A percentile compares a stretch with the other conserved stretches of the same genome.
Evolutionary conservation across 2,797 vertebrate genomes (phyloP).

Genomic region (Crypturellus tataupa): DNA sequence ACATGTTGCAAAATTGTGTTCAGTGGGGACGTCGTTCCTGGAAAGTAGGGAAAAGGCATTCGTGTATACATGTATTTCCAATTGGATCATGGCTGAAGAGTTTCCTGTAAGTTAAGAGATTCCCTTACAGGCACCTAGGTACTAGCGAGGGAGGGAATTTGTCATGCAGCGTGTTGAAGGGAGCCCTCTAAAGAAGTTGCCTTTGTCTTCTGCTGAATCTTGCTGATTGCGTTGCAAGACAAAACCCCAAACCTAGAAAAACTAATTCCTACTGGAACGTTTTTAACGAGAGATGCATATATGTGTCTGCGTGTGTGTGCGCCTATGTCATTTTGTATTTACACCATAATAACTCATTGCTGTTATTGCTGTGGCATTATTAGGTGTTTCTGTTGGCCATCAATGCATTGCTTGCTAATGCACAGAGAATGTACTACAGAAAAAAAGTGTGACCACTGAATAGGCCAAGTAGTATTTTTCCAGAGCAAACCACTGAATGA

Average conservation of each 20-base stretch:
- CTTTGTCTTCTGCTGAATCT: too few relatives aligned
- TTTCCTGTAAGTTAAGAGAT: not conserved
- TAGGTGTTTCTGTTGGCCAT: constrained; percentile 1
- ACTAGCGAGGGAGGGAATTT: not conserved
- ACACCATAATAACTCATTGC: not conserved
- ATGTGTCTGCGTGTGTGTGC: not conserved
- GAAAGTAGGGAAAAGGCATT: not conserved
- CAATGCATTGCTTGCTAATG: not conserved
- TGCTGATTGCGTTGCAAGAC: not conserved
- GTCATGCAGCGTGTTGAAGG: not conserved
- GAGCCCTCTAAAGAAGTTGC: not conserved
- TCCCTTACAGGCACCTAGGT: not conserved
- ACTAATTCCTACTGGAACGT: not conserved
- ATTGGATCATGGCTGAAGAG: too few relatives aligned
- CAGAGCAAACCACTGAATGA: not conserved
- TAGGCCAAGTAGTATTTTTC: not conserved
- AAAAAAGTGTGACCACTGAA: not conserved
- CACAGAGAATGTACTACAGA: not conserved
- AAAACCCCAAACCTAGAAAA: not conserved
- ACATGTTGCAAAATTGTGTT: not conserved
- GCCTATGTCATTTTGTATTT: not conserved
- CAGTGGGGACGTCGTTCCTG: not conserved
- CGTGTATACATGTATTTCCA: not conserved
- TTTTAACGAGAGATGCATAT: not conserved
- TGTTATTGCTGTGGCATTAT: not conserved